Base-by-base conservation (phyloP, 2,888 invertebrate genomes). In the Plebejus melissa region DNA sequence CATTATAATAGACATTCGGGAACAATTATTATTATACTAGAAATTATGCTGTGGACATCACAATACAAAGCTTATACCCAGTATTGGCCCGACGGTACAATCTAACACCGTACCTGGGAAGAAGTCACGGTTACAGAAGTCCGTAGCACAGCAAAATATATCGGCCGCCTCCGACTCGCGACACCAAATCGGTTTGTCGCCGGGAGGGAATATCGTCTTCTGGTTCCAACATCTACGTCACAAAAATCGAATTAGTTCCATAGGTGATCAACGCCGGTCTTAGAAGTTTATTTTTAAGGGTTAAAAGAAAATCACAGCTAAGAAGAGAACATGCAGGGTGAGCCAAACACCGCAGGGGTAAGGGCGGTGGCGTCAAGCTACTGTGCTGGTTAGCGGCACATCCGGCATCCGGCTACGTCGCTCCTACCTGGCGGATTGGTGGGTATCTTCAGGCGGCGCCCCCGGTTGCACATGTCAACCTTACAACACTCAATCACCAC, bases 401-500 rank as follows among this genome's bases (percentile, higher is more conserved):
- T 82, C 83, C 85, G 82, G 81, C 86, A 84, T 82, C 83, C 85
- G 82, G 81, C 81, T 85, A 85, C 82, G 84, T 82, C 83, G 82
- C 83, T 87, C 93, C 94, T 96, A 96, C 96, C 96, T 96, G 95
- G 92, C 88, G 94, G 91, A 91, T 93, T 94, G 89, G 94, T 94
- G 88, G 94, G 95, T 88, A 96, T 95, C 89, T 94, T 94, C 88
- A 96, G 95, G 87, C 92, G 94, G 91, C 96, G 94, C 85, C 94
- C 94, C 85, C 91, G 94, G 94, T 97, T 97, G 95, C 97, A 97
- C 95, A 95, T 96, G 94, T 95, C 91, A 83, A 81, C 94, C 90
- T 95, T 95, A 95, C 97, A 97, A 96, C 97, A 97, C 89, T 95
- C 94, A 94, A 97, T 96, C 94, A 95, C 95, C 95, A 96, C 96